phyloP scores from a whole-genome alignment of 2,113 vertebrate species.

The Calonectris borealis region DNA sequence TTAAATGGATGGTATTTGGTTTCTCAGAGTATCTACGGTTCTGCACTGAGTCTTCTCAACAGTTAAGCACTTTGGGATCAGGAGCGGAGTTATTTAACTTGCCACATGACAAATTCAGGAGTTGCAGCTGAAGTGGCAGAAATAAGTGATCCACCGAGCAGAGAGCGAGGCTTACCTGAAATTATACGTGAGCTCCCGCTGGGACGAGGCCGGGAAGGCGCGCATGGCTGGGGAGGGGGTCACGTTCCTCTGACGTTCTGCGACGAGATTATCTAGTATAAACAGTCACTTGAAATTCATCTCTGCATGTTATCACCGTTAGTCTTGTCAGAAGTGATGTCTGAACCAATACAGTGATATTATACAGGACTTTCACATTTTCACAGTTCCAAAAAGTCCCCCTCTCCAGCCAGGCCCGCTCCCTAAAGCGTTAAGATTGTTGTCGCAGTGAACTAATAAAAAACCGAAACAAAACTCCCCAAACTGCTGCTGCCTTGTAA shows the following conservation, averaged over 20 bases:
- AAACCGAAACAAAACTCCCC: background rate
- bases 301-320: background rate
- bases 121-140: background rate
- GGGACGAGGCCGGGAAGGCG: background rate
- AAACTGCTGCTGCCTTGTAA: background rate
- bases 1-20: background rate
- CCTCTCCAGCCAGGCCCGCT: background rate
- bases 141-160: background rate
- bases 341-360: background rate
- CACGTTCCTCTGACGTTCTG: background rate
- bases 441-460: background rate
- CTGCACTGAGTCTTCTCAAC: background rate
- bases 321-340: background rate
- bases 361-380: conserved; percentile 18
- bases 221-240: background rate
- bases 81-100: rapidly evolving
- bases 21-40: background rate
- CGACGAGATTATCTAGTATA: background rate
- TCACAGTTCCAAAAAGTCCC: background rate
- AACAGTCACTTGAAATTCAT: conserved; percentile 11
- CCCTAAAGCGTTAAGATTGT: background rate
- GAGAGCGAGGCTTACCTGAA: background rate
- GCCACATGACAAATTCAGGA: background rate
- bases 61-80: background rate
- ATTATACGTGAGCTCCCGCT: background rate